phyloP scores from a whole-genome alignment of 2,113 vertebrate genomes.

The Alosa alosa region DNA sequence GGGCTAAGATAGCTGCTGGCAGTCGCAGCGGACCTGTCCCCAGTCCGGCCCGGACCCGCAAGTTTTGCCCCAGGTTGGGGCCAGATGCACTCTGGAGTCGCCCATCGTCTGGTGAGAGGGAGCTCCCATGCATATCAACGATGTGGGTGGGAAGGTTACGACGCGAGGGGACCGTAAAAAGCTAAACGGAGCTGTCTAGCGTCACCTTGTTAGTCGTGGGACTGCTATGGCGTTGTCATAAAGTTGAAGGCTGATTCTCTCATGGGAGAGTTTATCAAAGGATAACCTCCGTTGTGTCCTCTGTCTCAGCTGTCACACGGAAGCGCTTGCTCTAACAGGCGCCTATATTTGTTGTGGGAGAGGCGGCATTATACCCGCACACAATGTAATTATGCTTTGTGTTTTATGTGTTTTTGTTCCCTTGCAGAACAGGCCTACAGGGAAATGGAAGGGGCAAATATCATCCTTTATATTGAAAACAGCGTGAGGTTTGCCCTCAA shows the following conservation, averaged over 20 bases:
- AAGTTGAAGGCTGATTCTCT: background rate
- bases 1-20: background rate
- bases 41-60: background rate
- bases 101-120: constrained; percentile 22
- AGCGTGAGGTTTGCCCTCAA: constrained; percentile 1
- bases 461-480: background rate
- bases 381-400: background rate
- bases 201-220: constrained; percentile 4
- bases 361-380: background rate
- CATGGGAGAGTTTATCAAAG: background rate
- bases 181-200: constrained; percentile 7
- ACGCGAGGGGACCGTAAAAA: background rate
- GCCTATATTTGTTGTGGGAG: background rate
- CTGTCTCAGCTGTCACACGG: background rate
- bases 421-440: background rate
- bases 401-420: background rate
- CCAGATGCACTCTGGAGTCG: background rate
- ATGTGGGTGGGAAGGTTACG: background rate
- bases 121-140: constrained; percentile 38
- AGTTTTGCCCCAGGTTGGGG: background rate
- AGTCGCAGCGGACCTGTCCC: background rate
- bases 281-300: background rate
- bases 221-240: background rate
- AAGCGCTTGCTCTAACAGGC: background rate
- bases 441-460: background rate